Evolutionary conservation across 2,797 vertebrate species (phyloP).

Genomic region (Pogoniulus pusillus): DNA sequence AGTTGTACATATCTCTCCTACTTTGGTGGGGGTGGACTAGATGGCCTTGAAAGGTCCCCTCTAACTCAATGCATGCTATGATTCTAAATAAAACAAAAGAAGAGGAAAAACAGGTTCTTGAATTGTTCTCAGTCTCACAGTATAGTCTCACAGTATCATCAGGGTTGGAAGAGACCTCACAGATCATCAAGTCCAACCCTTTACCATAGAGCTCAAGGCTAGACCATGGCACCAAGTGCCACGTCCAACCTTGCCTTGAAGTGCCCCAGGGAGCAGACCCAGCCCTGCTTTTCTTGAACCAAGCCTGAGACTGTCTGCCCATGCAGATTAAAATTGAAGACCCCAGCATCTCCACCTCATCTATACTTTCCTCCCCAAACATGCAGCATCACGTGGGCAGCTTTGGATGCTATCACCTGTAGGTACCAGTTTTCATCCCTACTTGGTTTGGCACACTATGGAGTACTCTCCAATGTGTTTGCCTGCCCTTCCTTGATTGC

Average conservation of each 20-base stretch:
- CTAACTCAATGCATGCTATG: no score
- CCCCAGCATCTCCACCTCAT: neutral
- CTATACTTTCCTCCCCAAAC: neutral
- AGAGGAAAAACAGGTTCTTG: neutral
- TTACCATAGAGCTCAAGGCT: no score
- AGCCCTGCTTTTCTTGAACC: neutral
- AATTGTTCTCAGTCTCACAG: neutral
- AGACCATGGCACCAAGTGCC: no score
- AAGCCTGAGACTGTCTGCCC: neutral
- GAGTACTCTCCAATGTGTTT: conserved; percentile 3
- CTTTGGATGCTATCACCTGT: neutral
- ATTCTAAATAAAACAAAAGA: no score
- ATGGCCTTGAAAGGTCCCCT: no score
- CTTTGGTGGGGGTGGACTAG: no score
- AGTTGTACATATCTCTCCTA: no score
- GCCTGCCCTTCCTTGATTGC: neutral
- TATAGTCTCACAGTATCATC: no score
- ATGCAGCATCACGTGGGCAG: fast-evolving
- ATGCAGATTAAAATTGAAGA: neutral
- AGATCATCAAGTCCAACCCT: no score
- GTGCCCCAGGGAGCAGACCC: neutral
- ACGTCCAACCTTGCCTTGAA: no score
- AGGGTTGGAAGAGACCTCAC: no score
- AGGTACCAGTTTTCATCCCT: neutral
- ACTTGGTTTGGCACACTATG: neutral